Evolutionary conservation across 2,888 invertebrate genomes (phyloP).

Genomic region (Lumbricus terrestris): DNA sequence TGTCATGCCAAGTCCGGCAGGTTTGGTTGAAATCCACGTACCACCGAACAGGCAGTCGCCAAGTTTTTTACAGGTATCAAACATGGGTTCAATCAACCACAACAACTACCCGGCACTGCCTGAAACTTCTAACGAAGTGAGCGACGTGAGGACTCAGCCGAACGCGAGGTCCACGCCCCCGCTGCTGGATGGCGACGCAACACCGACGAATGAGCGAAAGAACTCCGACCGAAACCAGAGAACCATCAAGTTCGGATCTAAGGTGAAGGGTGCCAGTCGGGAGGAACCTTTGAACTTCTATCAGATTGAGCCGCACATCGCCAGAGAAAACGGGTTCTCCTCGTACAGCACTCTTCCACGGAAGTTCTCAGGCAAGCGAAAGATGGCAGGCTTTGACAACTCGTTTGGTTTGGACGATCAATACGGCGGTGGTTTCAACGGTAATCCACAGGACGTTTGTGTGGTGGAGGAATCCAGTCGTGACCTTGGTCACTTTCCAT

Average conservation of each 20-base stretch:
- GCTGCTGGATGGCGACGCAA: constrained; percentile 20
- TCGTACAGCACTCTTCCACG: constrained; percentile 27
- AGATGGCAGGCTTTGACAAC: neutral
- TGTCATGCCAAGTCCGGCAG: neutral
- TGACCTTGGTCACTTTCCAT: neutral
- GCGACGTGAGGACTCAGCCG: neutral
- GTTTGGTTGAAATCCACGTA: neutral
- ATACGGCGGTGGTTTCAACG: neutral
- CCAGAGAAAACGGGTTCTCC: neutral
- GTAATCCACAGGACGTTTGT: neutral
- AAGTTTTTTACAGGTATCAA: neutral
- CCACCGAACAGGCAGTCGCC: neutral
- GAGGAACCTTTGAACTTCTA: constrained; percentile 7
- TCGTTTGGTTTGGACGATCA: neutral
- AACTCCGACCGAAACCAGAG: neutral
- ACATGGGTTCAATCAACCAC: constrained; percentile 6
- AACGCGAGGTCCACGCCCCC: neutral
- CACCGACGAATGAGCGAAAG: constrained; percentile 31
- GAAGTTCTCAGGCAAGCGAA: neutral
- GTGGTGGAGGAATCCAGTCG: neutral
- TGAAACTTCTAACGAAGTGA: neutral
- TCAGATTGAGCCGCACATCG: neutral
- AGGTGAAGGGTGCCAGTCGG: neutral
- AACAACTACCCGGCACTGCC: neutral
- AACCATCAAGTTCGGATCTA: neutral